Conservation (phyloP, 2,888 invertebrate genomes). For the Dorcus hopei region DNA sequence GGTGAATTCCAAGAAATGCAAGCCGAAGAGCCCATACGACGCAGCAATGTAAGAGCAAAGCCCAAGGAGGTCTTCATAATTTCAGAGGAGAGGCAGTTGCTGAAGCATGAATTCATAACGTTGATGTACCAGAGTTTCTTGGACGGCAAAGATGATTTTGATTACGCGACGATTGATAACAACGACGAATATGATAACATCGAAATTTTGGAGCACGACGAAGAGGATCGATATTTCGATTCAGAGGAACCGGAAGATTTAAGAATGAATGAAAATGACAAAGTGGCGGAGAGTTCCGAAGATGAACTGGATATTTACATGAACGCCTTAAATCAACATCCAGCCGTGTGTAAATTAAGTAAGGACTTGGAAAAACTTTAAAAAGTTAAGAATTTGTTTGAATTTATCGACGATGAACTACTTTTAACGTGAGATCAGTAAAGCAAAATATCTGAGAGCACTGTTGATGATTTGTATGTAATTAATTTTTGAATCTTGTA, state of each 20-base stretch:
- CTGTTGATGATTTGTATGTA: no score
- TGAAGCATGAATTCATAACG: constrained; percentile 77
- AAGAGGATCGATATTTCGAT: constrained; percentile 89
- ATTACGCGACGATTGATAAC: constrained; percentile 78
- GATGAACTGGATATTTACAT: constrained; percentile 75
- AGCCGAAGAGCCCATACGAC: constrained; percentile 5
- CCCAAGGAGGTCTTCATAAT: constrained; percentile 46
- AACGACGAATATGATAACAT: constrained; percentile 77
- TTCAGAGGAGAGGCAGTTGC: constrained; percentile 60
- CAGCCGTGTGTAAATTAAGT: constrained; percentile 39
- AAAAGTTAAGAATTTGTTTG: background rate
- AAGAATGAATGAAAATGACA: constrained; percentile 29
- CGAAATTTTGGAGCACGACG: constrained; percentile 72
- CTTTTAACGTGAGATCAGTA: no score
- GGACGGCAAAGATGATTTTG: constrained; percentile 81
- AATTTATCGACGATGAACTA: no score
- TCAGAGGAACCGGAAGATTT: constrained; percentile 67
- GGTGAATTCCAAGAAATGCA: constrained; percentile 37
- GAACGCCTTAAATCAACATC: constrained; percentile 55
- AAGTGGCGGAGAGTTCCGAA: constrained; percentile 44
- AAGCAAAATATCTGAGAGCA: no score
- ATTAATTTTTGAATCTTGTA: no score
- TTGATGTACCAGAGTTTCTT: constrained; percentile 84
- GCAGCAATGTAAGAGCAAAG: constrained; percentile 32
- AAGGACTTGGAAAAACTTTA: constrained; percentile 37